A percentile compares a stretch with the other conserved stretches of the same genome.
These are phyloP conservation scores for Pterobdella sp. DNA, from an alignment of 2,888 invertebrate genomes.

Conservation along the genomic window DNA sequence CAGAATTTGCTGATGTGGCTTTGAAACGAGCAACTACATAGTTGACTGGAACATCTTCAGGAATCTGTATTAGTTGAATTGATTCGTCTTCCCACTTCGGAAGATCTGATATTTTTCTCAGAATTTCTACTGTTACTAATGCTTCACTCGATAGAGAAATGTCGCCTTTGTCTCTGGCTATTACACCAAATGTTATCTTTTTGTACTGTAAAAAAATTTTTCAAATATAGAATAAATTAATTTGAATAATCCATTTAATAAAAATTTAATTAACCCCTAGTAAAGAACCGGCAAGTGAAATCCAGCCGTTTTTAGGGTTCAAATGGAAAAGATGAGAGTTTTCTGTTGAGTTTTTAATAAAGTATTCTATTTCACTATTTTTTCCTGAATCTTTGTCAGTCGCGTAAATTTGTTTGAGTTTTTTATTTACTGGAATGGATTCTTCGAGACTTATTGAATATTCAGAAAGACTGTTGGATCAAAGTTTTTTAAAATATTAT, in stretches of 20 bases:
- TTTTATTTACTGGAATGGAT: slow-evolving; percentile 40
- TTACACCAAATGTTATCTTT: slow-evolving; percentile 69
- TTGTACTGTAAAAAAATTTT: slow-evolving; percentile 11
- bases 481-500: neutral
- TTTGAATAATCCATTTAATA: neutral
- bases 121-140: slow-evolving; percentile 95
- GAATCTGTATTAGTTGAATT: slow-evolving; percentile 29
- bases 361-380: slow-evolving; percentile 61
- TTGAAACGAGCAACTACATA: slow-evolving; percentile 35
- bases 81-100: slow-evolving; percentile 39
- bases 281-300: slow-evolving; percentile 82
- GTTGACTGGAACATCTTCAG: slow-evolving; percentile 38
- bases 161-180: slow-evolving; percentile 93
- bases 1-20: slow-evolving; percentile 30
- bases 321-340: slow-evolving; percentile 69
- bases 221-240: neutral
- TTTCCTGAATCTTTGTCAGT: slow-evolving; percentile 94
- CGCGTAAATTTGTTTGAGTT: slow-evolving; percentile 65
- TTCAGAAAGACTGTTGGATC: slow-evolving; percentile 39
- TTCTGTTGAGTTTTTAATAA: slow-evolving; percentile 69
- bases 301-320: slow-evolving; percentile 93
- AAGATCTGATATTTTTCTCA: slow-evolving; percentile 51
- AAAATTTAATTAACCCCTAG: slow-evolving; percentile 39
- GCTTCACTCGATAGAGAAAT: slow-evolving; percentile 89
- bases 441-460: slow-evolving; percentile 45